phyloP scores from a whole-genome alignment of 2,113 vertebrate species.

The Tachysurus vachellii region DNA sequence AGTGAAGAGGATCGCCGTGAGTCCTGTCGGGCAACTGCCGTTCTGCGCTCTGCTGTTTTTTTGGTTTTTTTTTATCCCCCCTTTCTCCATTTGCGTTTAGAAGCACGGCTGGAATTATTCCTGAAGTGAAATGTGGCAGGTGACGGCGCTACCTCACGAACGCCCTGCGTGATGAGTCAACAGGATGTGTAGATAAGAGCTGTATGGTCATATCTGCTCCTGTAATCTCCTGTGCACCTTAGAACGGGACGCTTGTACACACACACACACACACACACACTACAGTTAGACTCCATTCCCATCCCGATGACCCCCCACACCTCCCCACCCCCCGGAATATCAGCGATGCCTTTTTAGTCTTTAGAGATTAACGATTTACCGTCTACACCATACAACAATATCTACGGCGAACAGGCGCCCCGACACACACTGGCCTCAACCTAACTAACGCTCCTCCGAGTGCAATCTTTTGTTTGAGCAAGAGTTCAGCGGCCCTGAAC shows the following conservation, averaged over 20 bases:
- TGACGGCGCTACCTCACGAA: constrained; percentile 50
- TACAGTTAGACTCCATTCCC: constrained; percentile 58
- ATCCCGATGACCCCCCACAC: background rate
- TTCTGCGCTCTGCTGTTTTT: background rate
- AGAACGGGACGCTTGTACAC: constrained; percentile 25
- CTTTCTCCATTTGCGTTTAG: background rate
- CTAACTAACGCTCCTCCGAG: constrained; percentile 41
- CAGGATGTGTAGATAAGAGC: constrained; percentile 15
- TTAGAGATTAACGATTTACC: background rate
- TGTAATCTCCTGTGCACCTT: constrained; percentile 49
- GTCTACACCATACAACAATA: background rate
- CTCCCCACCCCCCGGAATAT: too few species aligned
- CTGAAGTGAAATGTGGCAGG: constrained; percentile 45
- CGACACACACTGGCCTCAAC: background rate
- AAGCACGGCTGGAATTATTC: constrained; percentile 43
- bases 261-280: constrained; percentile 14
- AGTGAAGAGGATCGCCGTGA: constrained; percentile 6
- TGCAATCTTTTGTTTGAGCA: constrained; percentile 65
- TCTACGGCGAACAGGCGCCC: constrained; percentile 27
- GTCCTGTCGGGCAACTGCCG: constrained; percentile 13
- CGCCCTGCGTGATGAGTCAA: constrained; percentile 23
- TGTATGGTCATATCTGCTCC: constrained; percentile 33
- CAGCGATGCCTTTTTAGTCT: constrained; percentile 60
- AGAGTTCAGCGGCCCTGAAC: constrained; percentile 54
- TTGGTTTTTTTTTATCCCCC: background rate